These are phyloP conservation scores for Pocillopora grandis DNA, from an alignment of 92 coral and sea anemone genomes.

Conservation along the genomic window DNA sequence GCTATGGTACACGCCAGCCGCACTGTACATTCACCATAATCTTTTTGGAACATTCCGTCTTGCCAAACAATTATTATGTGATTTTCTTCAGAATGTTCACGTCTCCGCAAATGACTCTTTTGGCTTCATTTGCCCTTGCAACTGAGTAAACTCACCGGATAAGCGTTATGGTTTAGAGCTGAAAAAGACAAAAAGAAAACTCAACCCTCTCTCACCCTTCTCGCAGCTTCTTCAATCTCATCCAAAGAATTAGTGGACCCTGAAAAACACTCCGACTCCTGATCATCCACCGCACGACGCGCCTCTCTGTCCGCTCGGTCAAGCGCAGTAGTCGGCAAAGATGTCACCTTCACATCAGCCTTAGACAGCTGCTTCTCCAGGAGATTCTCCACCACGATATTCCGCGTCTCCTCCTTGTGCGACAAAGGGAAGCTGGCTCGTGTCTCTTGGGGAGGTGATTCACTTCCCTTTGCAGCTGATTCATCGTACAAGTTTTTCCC, in stretches of 20 bases:
- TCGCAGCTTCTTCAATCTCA: slow-evolving; percentile 82
- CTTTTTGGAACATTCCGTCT: too few relatives aligned
- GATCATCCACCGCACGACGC: slow-evolving; percentile 31
- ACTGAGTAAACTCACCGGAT: too few relatives aligned
- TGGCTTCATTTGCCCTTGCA: too few relatives aligned
- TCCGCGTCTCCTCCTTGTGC: slow-evolving; percentile 67
- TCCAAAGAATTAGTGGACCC: slow-evolving; percentile 81
- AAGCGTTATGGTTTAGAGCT: too few relatives aligned
- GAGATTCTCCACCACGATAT: slow-evolving; percentile 80
- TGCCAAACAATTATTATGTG: too few relatives aligned
- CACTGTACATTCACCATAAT: too few relatives aligned
- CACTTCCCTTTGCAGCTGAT: slow-evolving; percentile 22
- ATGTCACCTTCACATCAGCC: slow-evolving; percentile 69
- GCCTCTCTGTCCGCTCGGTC: slow-evolving; percentile 64
- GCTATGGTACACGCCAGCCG: too few relatives aligned
- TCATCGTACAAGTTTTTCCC: slow-evolving; percentile 73
- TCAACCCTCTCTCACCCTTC: slow-evolving; percentile 67
- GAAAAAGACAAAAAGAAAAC: too few relatives aligned
- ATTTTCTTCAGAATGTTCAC: too few relatives aligned
- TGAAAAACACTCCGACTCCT: slow-evolving; percentile 58
- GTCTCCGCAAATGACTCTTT: too few relatives aligned
- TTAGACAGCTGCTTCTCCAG: slow-evolving; percentile 81
- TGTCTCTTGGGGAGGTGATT: slow-evolving; percentile 48
- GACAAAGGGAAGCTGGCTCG: slow-evolving; percentile 87
- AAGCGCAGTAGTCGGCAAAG: slow-evolving; percentile 74